phyloP scores from a whole-genome alignment of 2,113 vertebrate genomes.

The Morone chrysops region DNA sequence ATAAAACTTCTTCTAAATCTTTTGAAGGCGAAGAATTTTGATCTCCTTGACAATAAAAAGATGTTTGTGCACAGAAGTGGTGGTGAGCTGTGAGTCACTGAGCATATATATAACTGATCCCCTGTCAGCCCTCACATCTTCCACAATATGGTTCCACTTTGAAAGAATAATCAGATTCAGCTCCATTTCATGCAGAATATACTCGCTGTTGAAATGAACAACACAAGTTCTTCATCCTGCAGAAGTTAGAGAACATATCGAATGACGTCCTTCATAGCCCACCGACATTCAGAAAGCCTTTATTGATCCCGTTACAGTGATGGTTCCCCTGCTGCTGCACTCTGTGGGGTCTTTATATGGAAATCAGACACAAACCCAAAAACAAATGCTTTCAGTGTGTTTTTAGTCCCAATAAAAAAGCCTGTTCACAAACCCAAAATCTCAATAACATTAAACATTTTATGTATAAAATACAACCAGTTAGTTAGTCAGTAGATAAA shows the following conservation, averaged over 20 bases:
- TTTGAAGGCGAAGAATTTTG: neutral
- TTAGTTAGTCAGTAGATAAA: no score
- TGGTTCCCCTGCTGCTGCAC: neutral
- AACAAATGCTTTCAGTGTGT: no score
- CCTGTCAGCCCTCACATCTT: constrained; percentile 54
- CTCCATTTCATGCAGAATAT: constrained; percentile 26
- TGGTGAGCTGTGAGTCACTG: constrained; percentile 41
- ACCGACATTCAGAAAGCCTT: neutral
- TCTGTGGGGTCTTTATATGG: neutral
- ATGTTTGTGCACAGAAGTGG: constrained; percentile 50
- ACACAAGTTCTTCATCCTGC: constrained; percentile 24
- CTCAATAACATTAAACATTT: no score
- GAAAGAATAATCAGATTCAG: constrained; percentile 35
- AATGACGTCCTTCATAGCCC: neutral
- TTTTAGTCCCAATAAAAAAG: no score
- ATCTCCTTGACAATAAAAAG: constrained; percentile 55
- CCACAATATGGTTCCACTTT: constrained; percentile 45
- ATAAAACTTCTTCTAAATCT: neutral
- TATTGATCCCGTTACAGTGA: neutral
- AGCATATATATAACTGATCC: constrained; percentile 64
- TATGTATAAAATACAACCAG: no score
- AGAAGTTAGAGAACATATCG: neutral
- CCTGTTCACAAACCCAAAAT: no score
- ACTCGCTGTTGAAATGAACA: neutral
- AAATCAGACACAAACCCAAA: no score